Evolutionary conservation across 2,888 invertebrate species (phyloP).

Genomic region (Thumatha senex): DNA sequence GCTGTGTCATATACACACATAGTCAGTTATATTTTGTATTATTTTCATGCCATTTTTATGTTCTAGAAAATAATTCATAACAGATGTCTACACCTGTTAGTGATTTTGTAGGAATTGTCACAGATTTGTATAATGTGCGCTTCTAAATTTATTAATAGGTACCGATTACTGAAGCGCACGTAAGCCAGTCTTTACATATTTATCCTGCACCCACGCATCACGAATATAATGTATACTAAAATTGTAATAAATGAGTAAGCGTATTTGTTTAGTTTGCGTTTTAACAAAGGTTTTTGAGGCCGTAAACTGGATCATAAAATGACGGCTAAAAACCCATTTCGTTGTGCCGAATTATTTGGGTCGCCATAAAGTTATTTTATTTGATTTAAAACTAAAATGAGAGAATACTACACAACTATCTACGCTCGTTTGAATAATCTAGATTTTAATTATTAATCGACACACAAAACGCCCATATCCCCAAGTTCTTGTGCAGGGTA

Average conservation of each 20-base stretch:
- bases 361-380: not conserved
- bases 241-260: not conserved
- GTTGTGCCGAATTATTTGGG: not conserved
- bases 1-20: too few relatives aligned
- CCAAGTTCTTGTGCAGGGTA: too few relatives aligned
- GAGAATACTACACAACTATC: too few relatives aligned
- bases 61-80: too few relatives aligned
- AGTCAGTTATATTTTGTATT: too few relatives aligned
- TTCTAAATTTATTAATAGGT: not conserved
- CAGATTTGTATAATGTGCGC: conserved; percentile 1
- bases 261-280: not conserved
- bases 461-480: too few relatives aligned
- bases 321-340: not conserved
- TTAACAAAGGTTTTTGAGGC: not conserved
- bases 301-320: not conserved
- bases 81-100: not conserved
- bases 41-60: too few relatives aligned
- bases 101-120: conserved; percentile 1
- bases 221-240: not conserved
- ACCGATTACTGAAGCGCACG: not conserved
- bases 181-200: not conserved
- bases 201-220: not conserved
- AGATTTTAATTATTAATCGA: too few relatives aligned
- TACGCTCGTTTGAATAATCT: too few relatives aligned
- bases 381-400: not conserved